Conservation (phyloP, 2,113 vertebrate species). For the Marcusenius ussheri region DNA sequence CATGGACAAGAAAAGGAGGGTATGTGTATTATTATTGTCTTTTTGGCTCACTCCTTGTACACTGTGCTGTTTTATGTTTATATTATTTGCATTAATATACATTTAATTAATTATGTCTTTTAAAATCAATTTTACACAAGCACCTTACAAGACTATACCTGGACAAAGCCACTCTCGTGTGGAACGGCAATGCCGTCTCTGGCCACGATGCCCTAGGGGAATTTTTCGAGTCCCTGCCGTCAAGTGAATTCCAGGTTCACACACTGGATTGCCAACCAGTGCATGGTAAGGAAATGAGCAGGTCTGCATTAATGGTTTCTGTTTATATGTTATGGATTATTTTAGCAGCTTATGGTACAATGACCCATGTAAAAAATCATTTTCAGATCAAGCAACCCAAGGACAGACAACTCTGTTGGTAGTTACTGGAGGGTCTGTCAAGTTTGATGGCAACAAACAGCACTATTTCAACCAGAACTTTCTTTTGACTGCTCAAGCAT, state of each 20-base stretch:
- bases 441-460: slow-evolving; percentile 92
- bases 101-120: background rate
- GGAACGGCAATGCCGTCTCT: slow-evolving; percentile 90
- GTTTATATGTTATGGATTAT: slow-evolving; percentile 14
- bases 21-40: slow-evolving; percentile 42
- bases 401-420: slow-evolving; percentile 90
- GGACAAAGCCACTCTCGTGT: slow-evolving; percentile 87
- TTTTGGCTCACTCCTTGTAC: background rate
- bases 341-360: background rate
- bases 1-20: slow-evolving; percentile 91
- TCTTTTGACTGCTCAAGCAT: slow-evolving; percentile 80
- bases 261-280: slow-evolving; percentile 92
- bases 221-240: slow-evolving; percentile 93
- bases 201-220: slow-evolving; percentile 82
- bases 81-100: background rate
- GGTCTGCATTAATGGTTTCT: slow-evolving; percentile 18
- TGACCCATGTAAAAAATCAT: slow-evolving; percentile 23
- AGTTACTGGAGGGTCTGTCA: slow-evolving; percentile 81
- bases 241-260: slow-evolving; percentile 87
- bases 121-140: slow-evolving; percentile 44
- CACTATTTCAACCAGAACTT: slow-evolving; percentile 96
- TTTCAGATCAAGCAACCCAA: slow-evolving; percentile 85
- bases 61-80: background rate
- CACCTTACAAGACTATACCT: slow-evolving; percentile 83
- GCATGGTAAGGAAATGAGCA: slow-evolving; percentile 65